These are phyloP conservation scores for Drosophila acutilabella DNA, from an alignment of 2,888 invertebrate species.

Conservation along the genomic window DNA sequence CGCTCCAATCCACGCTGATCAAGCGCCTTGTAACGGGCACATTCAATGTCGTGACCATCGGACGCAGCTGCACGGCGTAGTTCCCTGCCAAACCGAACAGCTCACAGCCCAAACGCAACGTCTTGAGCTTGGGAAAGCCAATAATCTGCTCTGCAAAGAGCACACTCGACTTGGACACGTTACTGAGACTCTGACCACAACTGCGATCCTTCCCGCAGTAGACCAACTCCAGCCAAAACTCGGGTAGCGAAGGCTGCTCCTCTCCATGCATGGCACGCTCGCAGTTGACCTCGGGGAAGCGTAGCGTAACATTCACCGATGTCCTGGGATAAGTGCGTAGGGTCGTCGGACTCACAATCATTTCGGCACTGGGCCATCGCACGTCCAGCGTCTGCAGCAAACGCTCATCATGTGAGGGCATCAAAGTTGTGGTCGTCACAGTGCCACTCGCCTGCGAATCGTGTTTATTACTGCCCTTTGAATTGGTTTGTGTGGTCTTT, in stretches of 20 bases:
- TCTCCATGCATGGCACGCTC: conserved; percentile 83
- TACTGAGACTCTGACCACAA: conserved; percentile 87
- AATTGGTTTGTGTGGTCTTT: conserved; percentile 61
- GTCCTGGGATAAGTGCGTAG: conserved; percentile 92
- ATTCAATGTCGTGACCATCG: conserved; percentile 87
- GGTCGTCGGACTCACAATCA: conserved; percentile 90
- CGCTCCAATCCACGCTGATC: conserved; percentile 90
- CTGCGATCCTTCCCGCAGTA: conserved; percentile 92
- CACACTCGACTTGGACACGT: conserved; percentile 87
- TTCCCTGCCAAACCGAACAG: conserved; percentile 93
- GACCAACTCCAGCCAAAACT: conserved; percentile 92
- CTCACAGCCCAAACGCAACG: conserved; percentile 90
- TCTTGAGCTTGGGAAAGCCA: conserved; percentile 89
- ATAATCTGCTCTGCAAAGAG: conserved; percentile 91
- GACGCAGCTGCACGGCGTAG: conserved; percentile 90
- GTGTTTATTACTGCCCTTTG: conserved; percentile 4
- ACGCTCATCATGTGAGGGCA: conserved; percentile 82
- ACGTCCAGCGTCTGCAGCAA: conserved; percentile 88
- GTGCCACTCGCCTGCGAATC: conserved; percentile 13
- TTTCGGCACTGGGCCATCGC: conserved; percentile 91
- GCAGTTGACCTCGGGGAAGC: conserved; percentile 91
- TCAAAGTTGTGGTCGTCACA: conserved; percentile 74
- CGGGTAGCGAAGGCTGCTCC: conserved; percentile 86
- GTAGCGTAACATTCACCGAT: conserved; percentile 90
- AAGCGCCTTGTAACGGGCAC: conserved; percentile 79